phyloP scores from a whole-genome alignment of 2,113 vertebrate species.

The Phalacrocorax pelagicus region DNA sequence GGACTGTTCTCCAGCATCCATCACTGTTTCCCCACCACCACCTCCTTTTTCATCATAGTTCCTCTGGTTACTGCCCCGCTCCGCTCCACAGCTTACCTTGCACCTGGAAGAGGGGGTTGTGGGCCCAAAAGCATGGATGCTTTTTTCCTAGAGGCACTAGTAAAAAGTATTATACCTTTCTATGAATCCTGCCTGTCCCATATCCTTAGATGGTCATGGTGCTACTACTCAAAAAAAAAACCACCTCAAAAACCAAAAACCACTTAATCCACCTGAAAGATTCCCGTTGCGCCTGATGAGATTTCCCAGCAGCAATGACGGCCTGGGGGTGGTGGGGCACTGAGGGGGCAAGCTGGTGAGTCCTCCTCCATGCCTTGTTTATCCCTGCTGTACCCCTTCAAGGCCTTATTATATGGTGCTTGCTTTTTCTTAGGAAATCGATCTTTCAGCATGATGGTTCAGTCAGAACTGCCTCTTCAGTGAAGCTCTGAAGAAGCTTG shows the following conservation, averaged over 20 bases:
- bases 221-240: not conserved
- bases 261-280: not conserved
- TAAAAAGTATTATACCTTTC: not conserved
- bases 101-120: not conserved
- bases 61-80: not conserved
- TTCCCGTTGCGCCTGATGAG: not conserved
- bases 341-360: not conserved
- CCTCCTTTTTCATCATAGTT: not conserved
- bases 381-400: not conserved
- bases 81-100: not conserved
- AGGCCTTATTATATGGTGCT: not conserved
- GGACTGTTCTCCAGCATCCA: not conserved
- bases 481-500: not conserved
- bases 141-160: not conserved
- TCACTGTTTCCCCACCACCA: not conserved
- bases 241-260: too few relatives aligned
- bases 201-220: rapidly evolving
- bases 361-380: not conserved
- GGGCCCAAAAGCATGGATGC: not conserved
- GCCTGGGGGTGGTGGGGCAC: rapidly evolving
- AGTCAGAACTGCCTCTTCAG: not conserved
- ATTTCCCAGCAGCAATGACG: not conserved
- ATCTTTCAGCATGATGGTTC: not conserved
- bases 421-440: not conserved
- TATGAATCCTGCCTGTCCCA: not conserved